phyloP scores from a whole-genome alignment of 2,797 vertebrate genomes.

The Lacerta agilis region DNA sequence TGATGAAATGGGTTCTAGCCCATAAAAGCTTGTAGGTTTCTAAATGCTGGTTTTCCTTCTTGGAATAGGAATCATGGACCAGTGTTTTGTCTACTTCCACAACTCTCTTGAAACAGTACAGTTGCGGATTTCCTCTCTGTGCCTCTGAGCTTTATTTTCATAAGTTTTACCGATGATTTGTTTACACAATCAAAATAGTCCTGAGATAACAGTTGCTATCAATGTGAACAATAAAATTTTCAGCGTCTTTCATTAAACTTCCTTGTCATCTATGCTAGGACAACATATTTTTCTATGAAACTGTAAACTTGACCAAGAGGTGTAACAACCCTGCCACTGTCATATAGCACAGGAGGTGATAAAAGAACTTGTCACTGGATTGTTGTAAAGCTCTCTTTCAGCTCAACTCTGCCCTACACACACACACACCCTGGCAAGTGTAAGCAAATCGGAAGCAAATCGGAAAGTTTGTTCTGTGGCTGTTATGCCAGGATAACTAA shows the following conservation, averaged over 20 bases:
- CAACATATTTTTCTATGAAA: neutral
- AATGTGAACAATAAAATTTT: neutral
- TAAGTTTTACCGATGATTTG: slow-evolving; percentile 13
- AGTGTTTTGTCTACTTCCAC: slow-evolving; percentile 45
- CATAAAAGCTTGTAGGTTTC: neutral
- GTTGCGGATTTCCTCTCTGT: slow-evolving; percentile 37
- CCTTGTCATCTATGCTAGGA: neutral
- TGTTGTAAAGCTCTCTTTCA: neutral
- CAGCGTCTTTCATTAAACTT: neutral
- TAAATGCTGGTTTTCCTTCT: neutral
- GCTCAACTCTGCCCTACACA: neutral
- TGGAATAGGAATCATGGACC: slow-evolving; percentile 47
- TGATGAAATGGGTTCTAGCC: neutral
- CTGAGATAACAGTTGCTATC: neutral
- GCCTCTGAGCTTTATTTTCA: slow-evolving; percentile 42
- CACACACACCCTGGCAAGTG: no score
- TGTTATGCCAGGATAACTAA: neutral
- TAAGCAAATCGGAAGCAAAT: neutral
- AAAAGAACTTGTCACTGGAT: neutral
- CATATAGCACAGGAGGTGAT: neutral
- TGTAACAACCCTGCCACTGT: neutral
- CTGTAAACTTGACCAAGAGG: neutral
- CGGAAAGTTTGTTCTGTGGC: neutral
- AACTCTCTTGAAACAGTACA: slow-evolving; percentile 45
- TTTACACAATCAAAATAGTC: slow-evolving; percentile 1